A percentile compares a stretch with the other conserved stretches of the same genome.
These are phyloP conservation scores for Coelogynopora nodosa DNA, from an alignment of 2,888 invertebrate genomes.

Conservation along the genomic window DNA sequence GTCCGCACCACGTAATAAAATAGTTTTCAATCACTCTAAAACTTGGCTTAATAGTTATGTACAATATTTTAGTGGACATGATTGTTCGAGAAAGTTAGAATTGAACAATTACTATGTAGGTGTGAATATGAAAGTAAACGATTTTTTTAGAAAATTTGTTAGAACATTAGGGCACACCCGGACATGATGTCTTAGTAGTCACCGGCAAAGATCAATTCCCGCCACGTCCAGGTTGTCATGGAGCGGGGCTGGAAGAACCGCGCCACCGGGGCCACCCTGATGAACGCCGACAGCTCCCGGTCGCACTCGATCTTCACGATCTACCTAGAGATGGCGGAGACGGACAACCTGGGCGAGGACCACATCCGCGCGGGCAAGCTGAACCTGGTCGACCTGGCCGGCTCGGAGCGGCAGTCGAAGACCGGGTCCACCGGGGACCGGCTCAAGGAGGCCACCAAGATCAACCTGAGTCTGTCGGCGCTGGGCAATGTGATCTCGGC, in stretches of 20 bases:
- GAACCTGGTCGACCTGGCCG: constrained; percentile 82
- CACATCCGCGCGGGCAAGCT: constrained; percentile 72
- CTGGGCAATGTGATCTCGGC: constrained; percentile 84
- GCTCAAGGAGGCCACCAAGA: constrained; percentile 81
- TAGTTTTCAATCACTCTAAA: no score
- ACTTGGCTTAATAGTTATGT: no score
- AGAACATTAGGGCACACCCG: no score
- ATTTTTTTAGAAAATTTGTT: no score
- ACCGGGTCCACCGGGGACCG: constrained; percentile 77
- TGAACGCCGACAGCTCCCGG: constrained; percentile 78
- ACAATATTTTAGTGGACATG: no score
- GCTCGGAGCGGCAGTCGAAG: constrained; percentile 79
- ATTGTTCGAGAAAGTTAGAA: no score
- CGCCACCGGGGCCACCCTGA: constrained; percentile 77
- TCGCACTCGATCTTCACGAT: constrained; percentile 84
- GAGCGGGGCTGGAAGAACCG: constrained; percentile 75
- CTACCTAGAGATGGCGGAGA: constrained; percentile 74
- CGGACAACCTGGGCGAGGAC: constrained; percentile 63
- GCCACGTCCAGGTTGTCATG: no score
- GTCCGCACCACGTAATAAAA: no score
- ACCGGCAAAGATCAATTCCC: no score
- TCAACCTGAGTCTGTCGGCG: constrained; percentile 79
- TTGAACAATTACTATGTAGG: no score
- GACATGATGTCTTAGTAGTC: no score
- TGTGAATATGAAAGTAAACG: no score